phyloP scores from a whole-genome alignment of 1,140 invertebrate genomes.

The Drosophila triauraria region DNA sequence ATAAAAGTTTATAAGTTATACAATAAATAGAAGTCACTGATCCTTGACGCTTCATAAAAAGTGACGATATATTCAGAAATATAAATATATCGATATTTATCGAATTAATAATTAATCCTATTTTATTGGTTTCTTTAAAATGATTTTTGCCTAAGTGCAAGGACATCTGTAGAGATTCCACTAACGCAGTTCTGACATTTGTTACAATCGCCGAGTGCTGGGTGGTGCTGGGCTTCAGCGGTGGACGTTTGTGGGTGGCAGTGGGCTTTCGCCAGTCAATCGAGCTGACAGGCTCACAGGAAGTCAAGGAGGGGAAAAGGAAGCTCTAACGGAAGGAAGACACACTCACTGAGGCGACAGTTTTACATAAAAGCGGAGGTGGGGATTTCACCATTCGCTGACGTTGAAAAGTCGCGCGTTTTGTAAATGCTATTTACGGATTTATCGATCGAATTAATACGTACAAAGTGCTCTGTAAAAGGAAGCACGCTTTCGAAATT shows the following conservation, averaged over 20 bases:
- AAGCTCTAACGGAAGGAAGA: conserved; percentile 54
- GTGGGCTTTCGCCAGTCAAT: conserved; percentile 42
- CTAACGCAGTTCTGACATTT: conserved; percentile 61
- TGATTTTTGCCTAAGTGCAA: conserved; percentile 13
- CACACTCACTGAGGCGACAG: conserved; percentile 41
- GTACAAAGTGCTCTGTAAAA: conserved; percentile 14
- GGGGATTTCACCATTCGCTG: conserved; percentile 30
- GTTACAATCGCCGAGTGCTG: conserved; percentile 36
- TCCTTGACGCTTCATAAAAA: not conserved
- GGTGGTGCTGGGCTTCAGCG: not conserved
- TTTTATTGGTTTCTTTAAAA: not conserved
- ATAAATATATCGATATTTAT: too few relatives aligned
- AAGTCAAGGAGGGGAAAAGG: conserved; percentile 31
- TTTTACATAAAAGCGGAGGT: conserved; percentile 19
- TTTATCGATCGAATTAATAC: conserved; percentile 72
- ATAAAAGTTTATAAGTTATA: too few relatives aligned
- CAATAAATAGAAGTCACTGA: too few relatives aligned
- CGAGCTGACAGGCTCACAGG: conserved; percentile 42
- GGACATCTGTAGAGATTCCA: conserved; percentile 24
- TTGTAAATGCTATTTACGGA: conserved; percentile 73
- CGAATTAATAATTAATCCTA: not conserved
- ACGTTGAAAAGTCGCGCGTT: conserved; percentile 68
- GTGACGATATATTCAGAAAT: not conserved
- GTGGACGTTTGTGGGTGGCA: conserved; percentile 14
- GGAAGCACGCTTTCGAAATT: conserved; percentile 24